phyloP scores from a whole-genome alignment of 2,888 invertebrate species.

The Drosophila leonis region DNA sequence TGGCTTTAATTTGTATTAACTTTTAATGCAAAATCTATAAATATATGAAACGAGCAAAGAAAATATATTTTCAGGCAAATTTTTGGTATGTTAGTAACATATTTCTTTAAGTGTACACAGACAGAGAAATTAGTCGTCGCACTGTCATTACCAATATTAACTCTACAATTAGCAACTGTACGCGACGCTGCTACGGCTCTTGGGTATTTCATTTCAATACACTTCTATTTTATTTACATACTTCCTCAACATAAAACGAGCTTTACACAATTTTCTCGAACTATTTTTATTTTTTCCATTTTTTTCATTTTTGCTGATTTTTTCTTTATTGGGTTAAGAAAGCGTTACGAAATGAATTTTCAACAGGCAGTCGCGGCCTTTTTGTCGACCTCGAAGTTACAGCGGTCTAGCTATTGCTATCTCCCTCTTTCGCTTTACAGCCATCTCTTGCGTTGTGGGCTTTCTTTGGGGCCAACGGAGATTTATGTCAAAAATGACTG shows the following conservation, averaged over 20 bases:
- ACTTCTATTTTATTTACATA: conserved; percentile 37
- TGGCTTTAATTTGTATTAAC: no score
- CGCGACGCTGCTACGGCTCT: conserved; percentile 36
- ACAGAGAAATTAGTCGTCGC: background rate
- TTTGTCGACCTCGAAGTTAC: conserved; percentile 32
- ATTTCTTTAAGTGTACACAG: conserved; percentile 21
- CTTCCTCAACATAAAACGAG: conserved; percentile 33
- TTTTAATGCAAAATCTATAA: background rate
- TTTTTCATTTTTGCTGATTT: background rate
- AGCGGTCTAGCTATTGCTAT: background rate
- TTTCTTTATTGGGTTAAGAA: conserved; percentile 61
- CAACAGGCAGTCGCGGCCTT: conserved; percentile 28
- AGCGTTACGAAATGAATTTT: conserved; percentile 74
- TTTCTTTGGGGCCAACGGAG: conserved; percentile 52
- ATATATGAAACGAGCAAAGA: background rate
- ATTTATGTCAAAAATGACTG: conserved; percentile 61
- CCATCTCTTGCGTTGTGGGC: background rate
- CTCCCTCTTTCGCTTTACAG: conserved; percentile 5
- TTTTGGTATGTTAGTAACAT: no score
- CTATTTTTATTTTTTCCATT: conserved; percentile 2
- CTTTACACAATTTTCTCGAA: conserved; percentile 41
- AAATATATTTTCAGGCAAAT: no score
- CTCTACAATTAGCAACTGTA: conserved; percentile 55
- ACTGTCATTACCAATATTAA: conserved; percentile 41
- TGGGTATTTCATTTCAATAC: conserved; percentile 41